These are phyloP conservation scores for Polyergus mexicanus DNA, from an alignment of 1,140 invertebrate genomes.

Conservation along the genomic window DNA sequence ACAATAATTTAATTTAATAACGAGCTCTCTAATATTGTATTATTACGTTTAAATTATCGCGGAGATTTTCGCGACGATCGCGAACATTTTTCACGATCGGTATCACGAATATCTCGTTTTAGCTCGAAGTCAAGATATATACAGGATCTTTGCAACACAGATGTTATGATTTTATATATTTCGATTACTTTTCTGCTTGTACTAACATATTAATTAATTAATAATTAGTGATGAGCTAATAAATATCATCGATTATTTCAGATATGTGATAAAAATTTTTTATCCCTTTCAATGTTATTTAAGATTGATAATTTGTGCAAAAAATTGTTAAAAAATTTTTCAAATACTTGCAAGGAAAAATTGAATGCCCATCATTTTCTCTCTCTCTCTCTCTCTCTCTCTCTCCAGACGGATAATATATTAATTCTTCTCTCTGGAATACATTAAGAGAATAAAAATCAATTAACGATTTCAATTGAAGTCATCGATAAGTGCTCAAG, in stretches of 20 bases:
- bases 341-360: not conserved
- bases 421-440: not conserved
- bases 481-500: not conserved
- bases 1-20: constrained; percentile 76
- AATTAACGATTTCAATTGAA: not conserved
- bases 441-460: not conserved
- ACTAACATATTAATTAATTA: constrained; percentile 21
- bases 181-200: not conserved
- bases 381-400: too few relatives aligned
- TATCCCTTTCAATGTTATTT: not conserved
- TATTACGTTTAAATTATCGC: constrained; percentile 46
- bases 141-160: constrained; percentile 27
- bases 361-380: not conserved
- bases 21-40: constrained; percentile 60
- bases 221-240: constrained; percentile 12
- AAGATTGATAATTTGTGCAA: not conserved
- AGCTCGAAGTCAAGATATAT: constrained; percentile 61
- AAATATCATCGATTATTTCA: not conserved
- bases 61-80: constrained; percentile 40
- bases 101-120: constrained; percentile 48
- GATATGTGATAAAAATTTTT: not conserved
- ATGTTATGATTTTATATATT: not conserved
- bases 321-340: not conserved
- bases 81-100: constrained; percentile 45
- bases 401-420: not conserved